phyloP scores from a whole-genome alignment of 2,113 vertebrate species.

The Zootoca vivipara region DNA sequence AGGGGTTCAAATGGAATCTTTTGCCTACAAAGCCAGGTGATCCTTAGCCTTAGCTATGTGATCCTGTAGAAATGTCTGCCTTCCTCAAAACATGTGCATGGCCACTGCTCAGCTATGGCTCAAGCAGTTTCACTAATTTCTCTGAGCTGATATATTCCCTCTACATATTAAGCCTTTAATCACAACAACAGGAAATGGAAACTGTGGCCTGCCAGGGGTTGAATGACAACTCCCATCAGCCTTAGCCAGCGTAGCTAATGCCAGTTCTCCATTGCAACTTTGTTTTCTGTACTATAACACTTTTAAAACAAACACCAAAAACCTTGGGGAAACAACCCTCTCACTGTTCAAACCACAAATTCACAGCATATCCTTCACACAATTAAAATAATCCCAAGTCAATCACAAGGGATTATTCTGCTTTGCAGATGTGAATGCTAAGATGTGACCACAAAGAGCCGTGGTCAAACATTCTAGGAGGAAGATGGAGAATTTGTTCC shows the following conservation, averaged over 20 bases:
- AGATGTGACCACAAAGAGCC: background rate
- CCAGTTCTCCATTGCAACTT: background rate
- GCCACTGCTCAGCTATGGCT: background rate
- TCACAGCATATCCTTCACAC: background rate
- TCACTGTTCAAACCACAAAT: background rate
- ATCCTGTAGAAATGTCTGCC: background rate
- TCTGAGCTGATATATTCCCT: background rate
- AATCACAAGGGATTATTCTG: background rate
- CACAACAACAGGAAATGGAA: background rate
- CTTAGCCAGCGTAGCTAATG: background rate
- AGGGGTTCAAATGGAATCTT: background rate
- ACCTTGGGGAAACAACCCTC: too few species aligned
- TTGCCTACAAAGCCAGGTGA: background rate
- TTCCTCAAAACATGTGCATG: background rate
- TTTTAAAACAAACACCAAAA: too few species aligned
- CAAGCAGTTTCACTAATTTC: background rate
- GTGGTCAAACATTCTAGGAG: background rate
- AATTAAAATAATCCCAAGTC: background rate
- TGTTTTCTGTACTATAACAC: background rate
- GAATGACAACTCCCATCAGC: background rate
- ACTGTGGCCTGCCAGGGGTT: background rate
- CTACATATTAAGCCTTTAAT: background rate
- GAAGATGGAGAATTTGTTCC: background rate
- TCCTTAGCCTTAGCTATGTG: background rate
- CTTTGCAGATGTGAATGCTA: background rate